Percentiles rank a stretch among this genome's conserved stretches.
Conservation (phyloP, 2,113 vertebrate genomes). For the Haplotaxodon microlepis region DNA sequence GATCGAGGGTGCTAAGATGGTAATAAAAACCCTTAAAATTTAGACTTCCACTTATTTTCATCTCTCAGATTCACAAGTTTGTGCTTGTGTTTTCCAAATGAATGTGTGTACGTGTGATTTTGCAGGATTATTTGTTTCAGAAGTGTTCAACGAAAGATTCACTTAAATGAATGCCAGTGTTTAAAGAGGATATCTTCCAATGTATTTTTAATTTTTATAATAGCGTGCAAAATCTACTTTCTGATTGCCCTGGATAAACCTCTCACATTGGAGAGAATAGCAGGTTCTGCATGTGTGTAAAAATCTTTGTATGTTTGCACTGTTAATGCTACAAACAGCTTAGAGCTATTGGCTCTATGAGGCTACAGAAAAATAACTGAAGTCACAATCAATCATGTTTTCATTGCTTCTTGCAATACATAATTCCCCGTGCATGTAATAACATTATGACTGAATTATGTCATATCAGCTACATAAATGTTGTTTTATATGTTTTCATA, state of each 20-base stretch:
- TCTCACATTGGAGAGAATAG: not conserved
- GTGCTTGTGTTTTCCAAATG: not conserved
- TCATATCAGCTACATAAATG: not conserved
- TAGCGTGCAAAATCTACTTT: not conserved
- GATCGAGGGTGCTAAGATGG: not conserved
- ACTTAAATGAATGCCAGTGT: not conserved
- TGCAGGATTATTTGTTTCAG: not conserved
- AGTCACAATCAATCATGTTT: not conserved
- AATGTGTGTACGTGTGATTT: not conserved
- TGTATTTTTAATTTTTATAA: not conserved
- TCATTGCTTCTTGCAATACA: not conserved
- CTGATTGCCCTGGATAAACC: not conserved
- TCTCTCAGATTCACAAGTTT: not conserved
- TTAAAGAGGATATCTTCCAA: not conserved
- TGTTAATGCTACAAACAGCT: not conserved
- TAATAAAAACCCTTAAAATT: not conserved
- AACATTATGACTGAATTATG: not conserved
- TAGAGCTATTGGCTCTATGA: not conserved
- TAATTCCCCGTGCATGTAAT: not conserved
- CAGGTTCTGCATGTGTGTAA: not conserved
- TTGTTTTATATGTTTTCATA: not conserved
- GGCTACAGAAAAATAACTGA: not conserved
- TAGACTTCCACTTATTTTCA: not conserved
- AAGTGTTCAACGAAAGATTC: not conserved
- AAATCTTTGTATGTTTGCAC: not conserved